These are phyloP conservation scores for Aphelenchoides bicaudatus DNA, from an alignment of 2,888 invertebrate genomes.

Conservation along the genomic window DNA sequence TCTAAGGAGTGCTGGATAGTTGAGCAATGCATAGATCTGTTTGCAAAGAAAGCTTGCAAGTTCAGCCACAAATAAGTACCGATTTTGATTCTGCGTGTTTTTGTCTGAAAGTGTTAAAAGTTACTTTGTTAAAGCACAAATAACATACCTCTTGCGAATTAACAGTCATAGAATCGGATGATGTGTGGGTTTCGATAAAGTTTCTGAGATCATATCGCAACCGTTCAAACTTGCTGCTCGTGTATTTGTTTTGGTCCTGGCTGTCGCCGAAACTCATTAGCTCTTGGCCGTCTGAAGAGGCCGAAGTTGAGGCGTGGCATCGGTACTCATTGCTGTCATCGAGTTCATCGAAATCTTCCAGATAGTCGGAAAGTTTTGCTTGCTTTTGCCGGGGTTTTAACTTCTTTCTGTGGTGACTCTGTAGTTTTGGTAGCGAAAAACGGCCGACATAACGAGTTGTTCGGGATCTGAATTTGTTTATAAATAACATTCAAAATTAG, in stretches of 20 bases:
- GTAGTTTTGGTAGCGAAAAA: constrained; percentile 1
- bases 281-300: too few relatives aligned
- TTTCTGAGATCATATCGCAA: constrained; percentile 7
- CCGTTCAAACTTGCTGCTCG: neutral
- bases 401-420: neutral
- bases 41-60: constrained; percentile 46
- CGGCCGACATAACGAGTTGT: constrained; percentile 11
- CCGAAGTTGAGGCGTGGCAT: neutral
- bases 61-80: constrained; percentile 52
- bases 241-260: constrained; percentile 2
- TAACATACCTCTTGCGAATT: neutral
- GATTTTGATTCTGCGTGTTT: constrained; percentile 22
- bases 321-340: neutral
- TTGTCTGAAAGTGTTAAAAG: neutral
- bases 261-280: too few relatives aligned
- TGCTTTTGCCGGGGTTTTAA: constrained; percentile 14
- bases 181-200: neutral
- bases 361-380: constrained; percentile 9
- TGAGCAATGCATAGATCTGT: constrained; percentile 25
- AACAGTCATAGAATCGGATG: constrained; percentile 3
- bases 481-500: neutral
- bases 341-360: constrained; percentile 23
- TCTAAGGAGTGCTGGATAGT: constrained; percentile 24
- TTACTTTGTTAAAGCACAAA: neutral
- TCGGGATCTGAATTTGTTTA: too few relatives aligned